Evolutionary conservation across 1,140 invertebrate species (phyloP).

Genomic region (Colletes gigas): DNA sequence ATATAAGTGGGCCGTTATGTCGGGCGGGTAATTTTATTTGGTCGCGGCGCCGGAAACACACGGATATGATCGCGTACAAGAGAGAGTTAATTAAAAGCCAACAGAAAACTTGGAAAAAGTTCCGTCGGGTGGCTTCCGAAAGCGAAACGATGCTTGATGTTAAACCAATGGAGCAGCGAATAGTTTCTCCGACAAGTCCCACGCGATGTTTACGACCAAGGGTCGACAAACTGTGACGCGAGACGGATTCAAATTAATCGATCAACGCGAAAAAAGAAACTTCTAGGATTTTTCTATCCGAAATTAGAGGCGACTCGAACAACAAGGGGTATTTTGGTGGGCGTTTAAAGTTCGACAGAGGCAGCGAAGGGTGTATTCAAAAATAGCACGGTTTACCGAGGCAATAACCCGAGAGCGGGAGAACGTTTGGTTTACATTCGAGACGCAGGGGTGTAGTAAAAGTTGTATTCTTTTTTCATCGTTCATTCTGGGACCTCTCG

Average conservation of each 20-base stretch:
- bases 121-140: conserved; percentile 8
- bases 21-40: conserved; percentile 29
- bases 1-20: conserved; percentile 8
- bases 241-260: conserved; percentile 56
- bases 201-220: conserved; percentile 34
- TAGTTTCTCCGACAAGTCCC: conserved; percentile 33
- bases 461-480: neutral
- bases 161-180: neutral
- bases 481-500: neutral
- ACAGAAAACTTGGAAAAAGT: neutral
- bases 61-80: conserved; percentile 7
- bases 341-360: neutral
- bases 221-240: neutral
- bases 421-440: conserved; percentile 33
- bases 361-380: neutral
- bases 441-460: neutral
- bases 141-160: neutral
- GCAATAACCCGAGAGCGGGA: conserved; percentile 3
- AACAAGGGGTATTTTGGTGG: neutral
- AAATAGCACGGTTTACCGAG: neutral
- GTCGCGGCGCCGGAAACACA: neutral
- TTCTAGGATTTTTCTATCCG: too few species aligned
- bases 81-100: conserved; percentile 40
- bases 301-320: neutral
- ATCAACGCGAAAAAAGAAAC: conserved; percentile 36